A percentile compares a stretch with the other conserved stretches of the same genome.
Evolutionary conservation across 1,140 invertebrate genomes (phyloP).

Genomic region (Aphelenchoides besseyi): DNA sequence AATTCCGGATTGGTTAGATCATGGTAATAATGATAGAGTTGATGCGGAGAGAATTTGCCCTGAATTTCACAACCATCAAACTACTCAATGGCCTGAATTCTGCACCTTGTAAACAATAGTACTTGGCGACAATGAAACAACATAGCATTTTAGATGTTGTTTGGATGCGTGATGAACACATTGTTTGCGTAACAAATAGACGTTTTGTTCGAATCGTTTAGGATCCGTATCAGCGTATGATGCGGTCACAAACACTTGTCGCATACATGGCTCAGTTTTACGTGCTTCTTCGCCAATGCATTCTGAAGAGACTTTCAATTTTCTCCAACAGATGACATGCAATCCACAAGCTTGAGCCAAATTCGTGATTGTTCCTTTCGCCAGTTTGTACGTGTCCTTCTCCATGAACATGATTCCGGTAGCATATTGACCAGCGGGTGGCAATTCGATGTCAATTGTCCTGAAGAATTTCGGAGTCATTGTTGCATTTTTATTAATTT

Average conservation of each 20-base stretch:
- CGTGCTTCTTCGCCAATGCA: slow-evolving; percentile 83
- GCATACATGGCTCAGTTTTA: slow-evolving; percentile 87
- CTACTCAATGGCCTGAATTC: not conserved
- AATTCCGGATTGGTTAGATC: slow-evolving; percentile 76
- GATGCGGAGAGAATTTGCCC: slow-evolving; percentile 90
- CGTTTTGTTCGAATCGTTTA: slow-evolving; percentile 70
- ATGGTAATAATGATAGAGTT: slow-evolving; percentile 81
- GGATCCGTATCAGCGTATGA: slow-evolving; percentile 64
- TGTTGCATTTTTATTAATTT: slow-evolving; percentile 5
- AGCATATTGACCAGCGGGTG: slow-evolving; percentile 81
- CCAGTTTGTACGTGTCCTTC: slow-evolving; percentile 75
- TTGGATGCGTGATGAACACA: slow-evolving; percentile 79
- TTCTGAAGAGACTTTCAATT: slow-evolving; percentile 68
- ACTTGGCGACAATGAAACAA: slow-evolving; percentile 84
- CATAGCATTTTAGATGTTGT: slow-evolving; percentile 83
- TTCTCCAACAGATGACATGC: slow-evolving; percentile 62
- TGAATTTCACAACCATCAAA: slow-evolving; percentile 45
- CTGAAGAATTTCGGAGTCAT: slow-evolving; percentile 39
- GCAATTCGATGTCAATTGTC: slow-evolving; percentile 74
- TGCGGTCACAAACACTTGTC: slow-evolving; percentile 80
- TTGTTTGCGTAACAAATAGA: slow-evolving; percentile 86
- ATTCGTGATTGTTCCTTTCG: slow-evolving; percentile 76
- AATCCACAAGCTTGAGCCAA: slow-evolving; percentile 78
- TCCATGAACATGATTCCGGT: slow-evolving; percentile 92
- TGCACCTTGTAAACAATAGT: slow-evolving; percentile 86